Conservation (phyloP, 2,797 vertebrate genomes). For the Sardinella longiceps region DNA sequence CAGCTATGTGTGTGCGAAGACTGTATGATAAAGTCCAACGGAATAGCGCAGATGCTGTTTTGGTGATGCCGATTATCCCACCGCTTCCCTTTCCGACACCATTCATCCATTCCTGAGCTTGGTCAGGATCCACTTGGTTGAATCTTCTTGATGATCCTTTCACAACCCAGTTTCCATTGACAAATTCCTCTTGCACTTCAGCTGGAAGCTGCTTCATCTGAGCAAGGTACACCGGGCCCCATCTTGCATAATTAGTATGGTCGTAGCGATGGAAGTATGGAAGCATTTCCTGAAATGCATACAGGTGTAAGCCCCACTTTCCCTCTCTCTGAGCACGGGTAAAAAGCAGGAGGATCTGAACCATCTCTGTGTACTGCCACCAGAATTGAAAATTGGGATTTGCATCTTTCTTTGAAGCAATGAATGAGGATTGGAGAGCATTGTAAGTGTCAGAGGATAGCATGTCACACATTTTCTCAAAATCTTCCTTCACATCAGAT, state of each 20-base stretch:
- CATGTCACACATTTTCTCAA: slow-evolving; percentile 24
- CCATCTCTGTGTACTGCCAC: slow-evolving; percentile 24
- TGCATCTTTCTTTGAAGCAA: not conserved
- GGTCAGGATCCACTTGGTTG: slow-evolving; percentile 30
- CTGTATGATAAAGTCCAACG: slow-evolving; percentile 23
- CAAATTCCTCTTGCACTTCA: not conserved
- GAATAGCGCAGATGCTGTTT: not conserved
- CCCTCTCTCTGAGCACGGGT: slow-evolving; percentile 17
- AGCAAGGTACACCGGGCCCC: slow-evolving; percentile 12
- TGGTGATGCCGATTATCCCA: slow-evolving; percentile 22
- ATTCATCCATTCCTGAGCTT: slow-evolving; percentile 25
- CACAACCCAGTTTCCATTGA: slow-evolving; percentile 25
- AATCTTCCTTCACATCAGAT: slow-evolving; percentile 22
- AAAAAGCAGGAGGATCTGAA: slow-evolving; percentile 16
- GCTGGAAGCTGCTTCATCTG: slow-evolving; percentile 24
- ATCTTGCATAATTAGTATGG: slow-evolving; percentile 20
- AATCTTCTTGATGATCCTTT: slow-evolving; percentile 10
- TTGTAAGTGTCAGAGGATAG: not conserved
- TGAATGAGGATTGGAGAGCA: not conserved
- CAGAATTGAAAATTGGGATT: slow-evolving; percentile 24
- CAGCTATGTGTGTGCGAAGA: slow-evolving; percentile 4
- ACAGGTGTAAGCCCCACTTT: not conserved
- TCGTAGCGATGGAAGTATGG: slow-evolving; percentile 12
- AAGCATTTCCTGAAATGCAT: slow-evolving; percentile 5
- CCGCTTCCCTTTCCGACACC: slow-evolving; percentile 1